phyloP scores from a whole-genome alignment of 2,797 vertebrate genomes.

The Agapornis canus region DNA sequence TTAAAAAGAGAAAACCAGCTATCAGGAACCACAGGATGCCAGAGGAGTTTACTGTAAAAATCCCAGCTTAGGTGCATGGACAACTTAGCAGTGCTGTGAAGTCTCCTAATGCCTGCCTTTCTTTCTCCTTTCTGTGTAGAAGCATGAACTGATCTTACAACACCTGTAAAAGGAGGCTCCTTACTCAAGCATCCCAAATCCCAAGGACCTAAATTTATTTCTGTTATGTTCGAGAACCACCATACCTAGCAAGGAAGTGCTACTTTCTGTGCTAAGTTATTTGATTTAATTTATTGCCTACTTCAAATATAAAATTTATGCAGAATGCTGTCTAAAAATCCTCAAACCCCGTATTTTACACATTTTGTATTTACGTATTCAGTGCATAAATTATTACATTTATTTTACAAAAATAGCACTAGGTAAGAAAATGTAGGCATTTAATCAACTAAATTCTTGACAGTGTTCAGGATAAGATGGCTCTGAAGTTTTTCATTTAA shows the following conservation, averaged over 20 bases:
- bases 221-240: neutral
- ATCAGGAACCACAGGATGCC: neutral
- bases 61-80: neutral
- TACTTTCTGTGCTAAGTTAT: neutral
- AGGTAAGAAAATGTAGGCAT: neutral
- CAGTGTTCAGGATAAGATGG: neutral
- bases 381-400: neutral
- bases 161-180: neutral
- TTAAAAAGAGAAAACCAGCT: neutral
- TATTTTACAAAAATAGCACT: neutral
- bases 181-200: neutral
- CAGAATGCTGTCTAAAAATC: neutral
- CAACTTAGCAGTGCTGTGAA: neutral
- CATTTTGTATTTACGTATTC: neutral
- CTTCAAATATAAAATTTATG: neutral
- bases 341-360: neutral
- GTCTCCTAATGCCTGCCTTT: neutral
- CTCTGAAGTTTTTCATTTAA: neutral
- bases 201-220: neutral
- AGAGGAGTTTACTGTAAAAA: neutral
- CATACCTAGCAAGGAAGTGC: neutral
- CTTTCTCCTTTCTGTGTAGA: neutral
- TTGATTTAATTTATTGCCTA: neutral
- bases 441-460: neutral
- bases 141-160: fast-evolving